Evolutionary conservation across 1,140 invertebrate genomes (phyloP).

Genomic region (Arctopsyche grandis): DNA sequence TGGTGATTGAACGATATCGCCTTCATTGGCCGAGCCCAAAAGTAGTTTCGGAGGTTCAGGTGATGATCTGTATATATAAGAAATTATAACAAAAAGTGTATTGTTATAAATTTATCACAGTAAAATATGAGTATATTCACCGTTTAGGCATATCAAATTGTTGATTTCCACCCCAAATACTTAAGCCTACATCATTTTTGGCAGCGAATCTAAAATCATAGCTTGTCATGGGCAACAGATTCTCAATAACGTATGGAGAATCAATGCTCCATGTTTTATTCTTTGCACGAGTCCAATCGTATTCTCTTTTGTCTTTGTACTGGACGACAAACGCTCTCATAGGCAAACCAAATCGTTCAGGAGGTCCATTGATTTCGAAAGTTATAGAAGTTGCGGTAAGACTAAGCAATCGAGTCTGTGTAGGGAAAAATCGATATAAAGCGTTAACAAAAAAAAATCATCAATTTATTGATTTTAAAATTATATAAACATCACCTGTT

Average conservation of each 20-base stretch:
- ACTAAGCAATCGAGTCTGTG: constrained; percentile 54
- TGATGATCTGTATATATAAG: constrained; percentile 53
- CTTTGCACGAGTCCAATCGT: constrained; percentile 73
- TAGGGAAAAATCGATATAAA: neutral
- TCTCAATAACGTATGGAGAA: constrained; percentile 82
- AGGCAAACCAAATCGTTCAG: constrained; percentile 77
- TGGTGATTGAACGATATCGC: constrained; percentile 62
- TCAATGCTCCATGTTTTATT: constrained; percentile 82
- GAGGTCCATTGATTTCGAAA: constrained; percentile 79
- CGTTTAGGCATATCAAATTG: constrained; percentile 68
- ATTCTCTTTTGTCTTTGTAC: constrained; percentile 76
- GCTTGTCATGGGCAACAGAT: constrained; percentile 77
- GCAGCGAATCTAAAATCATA: constrained; percentile 90
- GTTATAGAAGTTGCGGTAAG: constrained; percentile 86
- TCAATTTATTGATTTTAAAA: neutral
- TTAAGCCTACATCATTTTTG: constrained; percentile 83
- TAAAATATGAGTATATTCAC: constrained; percentile 53
- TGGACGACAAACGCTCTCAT: constrained; percentile 77
- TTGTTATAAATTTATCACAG: neutral
- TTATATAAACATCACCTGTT: constrained; percentile 30
- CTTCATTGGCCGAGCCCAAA: constrained; percentile 45
- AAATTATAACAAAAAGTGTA: constrained; percentile 5
- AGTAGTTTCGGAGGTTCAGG: constrained; percentile 60
- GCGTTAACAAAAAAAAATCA: neutral
- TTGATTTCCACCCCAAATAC: constrained; percentile 73